Evolutionary conservation across 2,797 vertebrate species (phyloP).

Genomic region (Betta splendens): DNA sequence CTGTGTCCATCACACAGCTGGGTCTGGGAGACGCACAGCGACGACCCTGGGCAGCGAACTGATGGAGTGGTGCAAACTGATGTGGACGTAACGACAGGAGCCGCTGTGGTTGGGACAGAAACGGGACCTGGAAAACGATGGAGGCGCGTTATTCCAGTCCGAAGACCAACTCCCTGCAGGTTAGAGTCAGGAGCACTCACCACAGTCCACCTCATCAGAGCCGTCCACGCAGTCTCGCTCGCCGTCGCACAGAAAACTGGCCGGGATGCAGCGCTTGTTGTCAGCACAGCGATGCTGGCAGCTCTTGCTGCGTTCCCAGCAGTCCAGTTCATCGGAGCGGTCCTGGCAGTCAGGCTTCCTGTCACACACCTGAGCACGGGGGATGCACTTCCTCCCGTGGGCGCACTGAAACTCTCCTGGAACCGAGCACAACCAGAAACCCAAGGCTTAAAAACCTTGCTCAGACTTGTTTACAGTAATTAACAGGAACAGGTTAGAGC

Average conservation of each 20-base stretch:
- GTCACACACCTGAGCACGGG: constrained; percentile 79
- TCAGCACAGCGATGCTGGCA: constrained; percentile 84
- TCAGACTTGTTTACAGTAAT: neutral
- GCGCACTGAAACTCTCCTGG: constrained; percentile 85
- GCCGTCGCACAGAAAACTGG: constrained; percentile 87
- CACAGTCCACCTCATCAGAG: constrained; percentile 83
- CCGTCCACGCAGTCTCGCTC: constrained; percentile 84
- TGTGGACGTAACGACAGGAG: constrained; percentile 20
- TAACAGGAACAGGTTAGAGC: too few species aligned
- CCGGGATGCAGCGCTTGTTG: constrained; percentile 82
- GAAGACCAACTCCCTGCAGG: neutral
- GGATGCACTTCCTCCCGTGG: constrained; percentile 78
- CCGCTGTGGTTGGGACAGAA: neutral
- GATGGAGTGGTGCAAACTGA: constrained; percentile 66
- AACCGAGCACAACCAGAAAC: neutral
- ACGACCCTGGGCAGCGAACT: constrained; percentile 77
- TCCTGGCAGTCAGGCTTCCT: constrained; percentile 85
- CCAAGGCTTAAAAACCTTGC: too few species aligned
- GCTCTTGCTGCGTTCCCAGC: constrained; percentile 69
- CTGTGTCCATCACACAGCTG: constrained; percentile 83
- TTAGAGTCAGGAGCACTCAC: constrained; percentile 62
- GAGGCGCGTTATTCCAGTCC: neutral
- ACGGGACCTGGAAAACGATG: constrained; percentile 23
- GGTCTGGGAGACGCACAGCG: constrained; percentile 75
- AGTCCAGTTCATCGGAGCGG: constrained; percentile 85